Evolutionary conservation across 2,888 invertebrate genomes (phyloP), one percentile per base, ranked within the genome.

Genomic region (Drosophila neotestacea): DNA sequence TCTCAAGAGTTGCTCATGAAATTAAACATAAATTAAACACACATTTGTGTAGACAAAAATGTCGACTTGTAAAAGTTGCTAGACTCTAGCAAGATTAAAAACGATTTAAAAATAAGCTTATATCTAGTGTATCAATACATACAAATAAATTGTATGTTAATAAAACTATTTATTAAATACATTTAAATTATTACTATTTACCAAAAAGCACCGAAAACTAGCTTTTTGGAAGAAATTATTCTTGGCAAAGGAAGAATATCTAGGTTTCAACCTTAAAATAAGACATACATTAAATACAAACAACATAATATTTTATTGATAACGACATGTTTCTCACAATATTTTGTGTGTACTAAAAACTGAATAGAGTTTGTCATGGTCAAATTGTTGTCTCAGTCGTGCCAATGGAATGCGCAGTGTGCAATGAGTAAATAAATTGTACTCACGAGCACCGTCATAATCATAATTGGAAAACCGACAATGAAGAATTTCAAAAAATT

Each of bases 401-500:
- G 95, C 96, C 96, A 96, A 9, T 92, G 90, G 39, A 95, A 93
- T 0, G 93, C 90, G n/a, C 95, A 94, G 85, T 97, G 97, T 55
- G 95, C 95, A 0, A 96, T 63, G 39, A 96, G 87, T 2, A 97
- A 93, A 90, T 97, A 97, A 0, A 93, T 91, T 0, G 95, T 95
- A 0, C 95, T 94, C 0, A 95, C 93, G 0, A 94, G 38, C 0
- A 96, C 93, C 55, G 96, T 96, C 0, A 95, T 93, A 0, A 97
- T 85, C 95, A 96, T 96, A 55, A 97, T 93, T 0, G 98, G 98
- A 90, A 97, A 96, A 5, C 97, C 97, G 64, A 97, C 78, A 5
- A 95, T 95, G 91, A 97, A 96, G 93, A 97, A 98, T 78, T 96
- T 94, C 88, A 95, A 92, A 91, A 98, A 98, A 0, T 95, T 95